Base-by-base conservation (phyloP, 1,140 invertebrate species). In the Zaprionus capensis region DNA sequence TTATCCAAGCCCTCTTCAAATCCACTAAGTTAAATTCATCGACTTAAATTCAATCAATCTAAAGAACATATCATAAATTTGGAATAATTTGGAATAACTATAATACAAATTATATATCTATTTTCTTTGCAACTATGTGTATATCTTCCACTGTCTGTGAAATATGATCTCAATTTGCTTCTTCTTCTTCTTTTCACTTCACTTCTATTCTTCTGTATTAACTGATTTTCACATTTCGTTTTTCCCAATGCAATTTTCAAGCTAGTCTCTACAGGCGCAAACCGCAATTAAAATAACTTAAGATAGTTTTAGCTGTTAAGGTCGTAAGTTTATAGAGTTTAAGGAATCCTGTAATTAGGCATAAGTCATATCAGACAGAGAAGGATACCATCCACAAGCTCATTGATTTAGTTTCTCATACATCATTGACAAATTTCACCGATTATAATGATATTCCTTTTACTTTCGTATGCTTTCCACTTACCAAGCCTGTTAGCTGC, bases 41-140 rank as follows among this genome's bases (percentile, higher is more conserved):
- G 28, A 56, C 17, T 22, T 6, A 34, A 56, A 56, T 56, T 34
- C 4, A 51, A 62, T 31, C n/a, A 61, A 61, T 36, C 44, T n/a
- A 22, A 28, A 34, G 17, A 36, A 4, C 1, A 15, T 17, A 36
- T 20, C 12, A 28, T 20, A 55, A 49, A 65, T 28, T 55, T 31
- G 55, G 36, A 55, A 22, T 24, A 11, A 62, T 41, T 56, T 56
- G 11, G 14, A 34, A 34, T 26, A 56, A 36, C 24, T 56, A 53
- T 31, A 67, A 59, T 17, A 44, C 34, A n/a, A 28, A 20, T 17
- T 66, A 57, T 26, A 61, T 61, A 46, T 63, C 53, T 38, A 17
- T 2, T 62, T 73, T 28, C 57, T 36, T 46, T 74, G 51, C 58
- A 63, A 75, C 72, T 75, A n/a, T 64, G 53, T 75, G 67, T 75